phyloP scores from a whole-genome alignment of 37 sponge, comb jelly and placozoan species.

The Oscarella lobularis region DNA sequence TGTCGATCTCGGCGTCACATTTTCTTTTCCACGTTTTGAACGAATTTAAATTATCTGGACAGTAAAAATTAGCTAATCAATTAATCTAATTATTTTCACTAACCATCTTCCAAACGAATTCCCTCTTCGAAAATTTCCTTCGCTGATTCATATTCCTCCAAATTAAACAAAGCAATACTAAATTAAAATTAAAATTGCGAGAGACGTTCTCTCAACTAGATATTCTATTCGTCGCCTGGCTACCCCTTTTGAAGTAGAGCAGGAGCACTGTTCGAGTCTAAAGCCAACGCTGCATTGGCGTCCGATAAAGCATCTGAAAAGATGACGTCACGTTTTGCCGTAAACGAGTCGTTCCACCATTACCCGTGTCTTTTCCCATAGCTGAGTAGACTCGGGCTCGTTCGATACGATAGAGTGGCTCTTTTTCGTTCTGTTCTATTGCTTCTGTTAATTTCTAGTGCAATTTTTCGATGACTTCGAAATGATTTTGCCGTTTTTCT shows the following conservation, averaged over 20 bases:
- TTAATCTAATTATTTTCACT: not conserved
- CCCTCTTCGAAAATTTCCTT: not conserved
- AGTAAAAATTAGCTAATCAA: not conserved
- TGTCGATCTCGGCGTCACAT: not conserved
- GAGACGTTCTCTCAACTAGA: not conserved
- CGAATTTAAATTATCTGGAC: not conserved
- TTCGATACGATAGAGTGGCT: not conserved
- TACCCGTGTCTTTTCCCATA: not conserved
- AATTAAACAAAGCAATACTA: not conserved
- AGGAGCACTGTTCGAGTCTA: not conserved
- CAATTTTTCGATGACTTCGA: too few relatives aligned
- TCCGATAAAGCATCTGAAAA: not conserved
- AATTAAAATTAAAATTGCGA: not conserved
- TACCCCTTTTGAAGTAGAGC: not conserved
- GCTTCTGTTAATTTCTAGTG: slow-evolving; percentile 1
- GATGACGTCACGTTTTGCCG: too few relatives aligned
- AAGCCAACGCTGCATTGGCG: not conserved
- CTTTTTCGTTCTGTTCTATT: not conserved
- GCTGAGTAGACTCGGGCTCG: not conserved
- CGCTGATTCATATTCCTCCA: not conserved
- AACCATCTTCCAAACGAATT: not conserved
- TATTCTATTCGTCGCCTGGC: too few relatives aligned
- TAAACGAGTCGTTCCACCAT: too few relatives aligned
- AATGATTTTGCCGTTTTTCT: too few relatives aligned
- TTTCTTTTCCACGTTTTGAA: not conserved